phyloP scores from a whole-genome alignment of 2,113 vertebrate genomes.

The Rhodinocichla rosea region DNA sequence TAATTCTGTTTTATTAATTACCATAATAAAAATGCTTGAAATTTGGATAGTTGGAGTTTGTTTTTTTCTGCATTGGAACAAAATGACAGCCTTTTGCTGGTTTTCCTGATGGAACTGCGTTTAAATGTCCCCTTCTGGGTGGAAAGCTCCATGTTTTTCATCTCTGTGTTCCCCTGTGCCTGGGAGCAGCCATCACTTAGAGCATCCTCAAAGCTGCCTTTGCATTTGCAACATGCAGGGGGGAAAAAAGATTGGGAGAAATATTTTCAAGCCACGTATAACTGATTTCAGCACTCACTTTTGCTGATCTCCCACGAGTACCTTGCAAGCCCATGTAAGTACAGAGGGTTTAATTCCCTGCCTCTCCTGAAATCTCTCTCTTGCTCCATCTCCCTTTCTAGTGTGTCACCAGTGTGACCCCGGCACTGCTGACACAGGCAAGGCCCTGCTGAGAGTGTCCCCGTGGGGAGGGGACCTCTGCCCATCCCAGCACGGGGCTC shows the following conservation, averaged over 20 bases:
- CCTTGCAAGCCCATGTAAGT: not conserved
- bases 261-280: not conserved
- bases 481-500: not conserved
- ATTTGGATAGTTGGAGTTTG: not conserved
- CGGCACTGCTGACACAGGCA: not conserved
- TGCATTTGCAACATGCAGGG: not conserved
- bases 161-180: not conserved
- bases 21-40: not conserved
- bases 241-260: not conserved
- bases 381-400: not conserved
- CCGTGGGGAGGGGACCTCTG: not conserved
- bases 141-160: not conserved
- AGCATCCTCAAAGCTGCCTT: not conserved
- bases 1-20: not conserved
- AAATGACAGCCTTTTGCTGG: not conserved
- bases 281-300: not conserved
- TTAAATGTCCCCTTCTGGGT: not conserved
- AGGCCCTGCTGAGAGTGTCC: rapidly evolving
- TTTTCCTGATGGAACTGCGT: not conserved
- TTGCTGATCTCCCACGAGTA: not conserved
- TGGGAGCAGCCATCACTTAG: not conserved
- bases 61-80: not conserved
- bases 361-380: not conserved
- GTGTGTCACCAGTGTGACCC: rapidly evolving
- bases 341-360: not conserved